Percentiles rank a stretch among this genome's conserved stretches.
Conservation (phyloP, 2,888 invertebrate species). For the Agrypnus murinus region DNA sequence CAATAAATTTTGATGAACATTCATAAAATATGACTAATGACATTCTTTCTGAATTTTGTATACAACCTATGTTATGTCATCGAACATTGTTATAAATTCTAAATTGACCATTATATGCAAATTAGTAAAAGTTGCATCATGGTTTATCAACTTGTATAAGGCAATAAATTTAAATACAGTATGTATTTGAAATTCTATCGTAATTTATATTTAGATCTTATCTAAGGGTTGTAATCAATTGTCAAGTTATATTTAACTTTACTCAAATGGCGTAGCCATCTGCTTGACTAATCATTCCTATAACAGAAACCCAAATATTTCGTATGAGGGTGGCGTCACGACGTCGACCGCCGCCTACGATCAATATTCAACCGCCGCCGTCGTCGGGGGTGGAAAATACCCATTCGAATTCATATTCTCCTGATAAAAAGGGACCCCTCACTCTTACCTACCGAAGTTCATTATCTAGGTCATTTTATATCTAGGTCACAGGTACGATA, state of each 20-base stretch:
- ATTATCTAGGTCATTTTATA: constrained; percentile 54
- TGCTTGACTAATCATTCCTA: neutral
- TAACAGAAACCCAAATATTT: neutral
- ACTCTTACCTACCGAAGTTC: constrained; percentile 72
- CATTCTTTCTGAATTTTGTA: neutral
- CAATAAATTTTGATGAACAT: no score
- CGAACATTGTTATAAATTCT: neutral
- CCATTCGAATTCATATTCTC: constrained; percentile 40
- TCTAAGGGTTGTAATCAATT: no score
- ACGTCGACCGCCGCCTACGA: constrained; percentile 25
- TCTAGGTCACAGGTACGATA: constrained; percentile 44
- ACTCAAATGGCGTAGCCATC: neutral
- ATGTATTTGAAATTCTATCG: no score
- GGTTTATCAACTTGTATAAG: no score
- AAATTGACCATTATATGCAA: constrained; percentile 12
- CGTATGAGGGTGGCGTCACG: constrained; percentile 13
- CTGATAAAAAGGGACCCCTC: constrained; percentile 52
- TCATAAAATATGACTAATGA: no score
- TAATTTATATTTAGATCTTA: no score
- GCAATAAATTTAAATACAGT: no score
- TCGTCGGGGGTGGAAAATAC: constrained; percentile 37
- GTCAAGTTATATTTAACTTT: no score
- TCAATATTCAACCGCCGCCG: constrained; percentile 46
- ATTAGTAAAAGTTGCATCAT: neutral
- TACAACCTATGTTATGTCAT: neutral